Conservation (phyloP, 2,888 invertebrate species). For the Microctonus hyperodae region DNA sequence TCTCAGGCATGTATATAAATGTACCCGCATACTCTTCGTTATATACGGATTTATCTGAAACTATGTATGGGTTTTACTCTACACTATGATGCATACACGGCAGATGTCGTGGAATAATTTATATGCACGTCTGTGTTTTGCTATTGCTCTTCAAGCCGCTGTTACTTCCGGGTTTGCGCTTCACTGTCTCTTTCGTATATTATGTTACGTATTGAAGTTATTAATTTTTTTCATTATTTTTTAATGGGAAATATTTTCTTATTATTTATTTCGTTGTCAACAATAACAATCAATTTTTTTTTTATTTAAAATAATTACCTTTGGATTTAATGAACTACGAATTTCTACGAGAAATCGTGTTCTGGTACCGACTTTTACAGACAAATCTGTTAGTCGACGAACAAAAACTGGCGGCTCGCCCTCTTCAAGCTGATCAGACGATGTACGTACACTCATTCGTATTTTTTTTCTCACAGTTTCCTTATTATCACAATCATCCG, state of each 20-base stretch:
- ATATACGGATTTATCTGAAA: slow-evolving; percentile 9
- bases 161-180: slow-evolving; percentile 9
- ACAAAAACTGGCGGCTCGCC: slow-evolving; percentile 84
- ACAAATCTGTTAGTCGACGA: slow-evolving; percentile 83
- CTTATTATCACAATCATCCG: slow-evolving; percentile 47
- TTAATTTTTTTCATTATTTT: not conserved
- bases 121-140: slow-evolving; percentile 13
- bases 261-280: too few relatives aligned
- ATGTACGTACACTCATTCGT: slow-evolving; percentile 54
- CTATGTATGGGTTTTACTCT: not conserved
- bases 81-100: slow-evolving; percentile 12
- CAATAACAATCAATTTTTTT: not conserved
- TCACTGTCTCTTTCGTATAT: not conserved
- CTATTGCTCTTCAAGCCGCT: slow-evolving; percentile 8
- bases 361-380: slow-evolving; percentile 89
- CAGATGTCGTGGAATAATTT: slow-evolving; percentile 9
- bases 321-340: slow-evolving; percentile 78
- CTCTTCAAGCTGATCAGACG: slow-evolving; percentile 57
- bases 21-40: not conserved
- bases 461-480: slow-evolving; percentile 44
- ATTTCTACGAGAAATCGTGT: slow-evolving; percentile 87
- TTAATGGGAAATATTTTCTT: not conserved
- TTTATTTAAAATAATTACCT: slow-evolving; percentile 65
- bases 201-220: not conserved
- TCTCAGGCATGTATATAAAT: slow-evolving; percentile 15